phyloP scores from a whole-genome alignment of 2,797 vertebrate genomes.

The Myotis findleyi region DNA sequence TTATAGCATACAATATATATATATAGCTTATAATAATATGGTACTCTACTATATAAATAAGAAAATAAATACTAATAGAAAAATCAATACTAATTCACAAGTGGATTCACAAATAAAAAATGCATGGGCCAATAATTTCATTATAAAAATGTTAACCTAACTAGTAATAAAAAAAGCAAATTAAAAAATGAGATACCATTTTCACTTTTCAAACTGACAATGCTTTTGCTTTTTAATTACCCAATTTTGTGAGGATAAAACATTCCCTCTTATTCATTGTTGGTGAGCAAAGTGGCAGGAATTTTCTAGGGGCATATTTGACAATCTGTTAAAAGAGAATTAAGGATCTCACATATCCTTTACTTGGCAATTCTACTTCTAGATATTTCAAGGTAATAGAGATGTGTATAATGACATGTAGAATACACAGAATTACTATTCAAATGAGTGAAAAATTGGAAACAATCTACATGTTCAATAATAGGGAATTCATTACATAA shows the following conservation, averaged over 20 bases:
- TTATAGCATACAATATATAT: not conserved
- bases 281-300: not conserved
- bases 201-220: slow-evolving; percentile 53
- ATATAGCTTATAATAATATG: not conserved
- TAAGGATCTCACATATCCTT: slow-evolving; percentile 6
- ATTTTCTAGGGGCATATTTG: slow-evolving; percentile 2
- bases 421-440: not conserved
- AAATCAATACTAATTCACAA: slow-evolving; percentile 43
- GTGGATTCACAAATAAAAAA: slow-evolving; percentile 47
- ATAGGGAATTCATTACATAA: slow-evolving; percentile 55
- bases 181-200: slow-evolving; percentile 41
- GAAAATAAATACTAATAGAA: slow-evolving; percentile 46
- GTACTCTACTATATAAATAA: not conserved
- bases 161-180: slow-evolving; percentile 35
- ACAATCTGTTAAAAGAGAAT: not conserved
- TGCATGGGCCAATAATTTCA: not conserved
- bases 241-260: slow-evolving; percentile 46
- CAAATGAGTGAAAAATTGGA: slow-evolving; percentile 19
- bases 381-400: not conserved
- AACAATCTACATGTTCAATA: slow-evolving; percentile 28
- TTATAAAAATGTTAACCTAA: slow-evolving; percentile 45
- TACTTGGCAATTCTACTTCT: not conserved
- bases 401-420: not conserved
- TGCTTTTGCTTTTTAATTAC: slow-evolving; percentile 33
- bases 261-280: not conserved